Percentiles rank a stretch among this genome's conserved stretches.
Evolutionary conservation across 2,888 invertebrate species (phyloP).

Genomic region (Cheilosia vulpina): DNA sequence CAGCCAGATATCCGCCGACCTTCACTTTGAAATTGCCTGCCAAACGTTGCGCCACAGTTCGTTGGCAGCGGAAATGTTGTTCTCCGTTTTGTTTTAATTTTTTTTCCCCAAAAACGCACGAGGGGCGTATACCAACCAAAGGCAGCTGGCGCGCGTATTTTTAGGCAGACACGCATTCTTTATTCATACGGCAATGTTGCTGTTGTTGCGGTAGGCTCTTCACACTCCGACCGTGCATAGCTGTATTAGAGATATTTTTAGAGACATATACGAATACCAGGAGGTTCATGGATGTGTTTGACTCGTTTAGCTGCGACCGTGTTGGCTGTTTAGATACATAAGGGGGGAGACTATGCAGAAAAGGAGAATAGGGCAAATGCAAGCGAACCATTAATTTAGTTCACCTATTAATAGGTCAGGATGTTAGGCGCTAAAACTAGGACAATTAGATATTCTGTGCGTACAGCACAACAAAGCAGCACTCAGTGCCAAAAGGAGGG

Average conservation of each 20-base stretch:
- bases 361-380: constrained; percentile 22
- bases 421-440: constrained; percentile 61
- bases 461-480: constrained; percentile 18
- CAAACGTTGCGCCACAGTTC: constrained; percentile 51
- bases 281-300: neutral
- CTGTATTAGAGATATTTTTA: constrained; percentile 62
- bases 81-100: constrained; percentile 32
- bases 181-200: constrained; percentile 8
- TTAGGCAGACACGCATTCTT: constrained; percentile 57
- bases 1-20: constrained; percentile 65
- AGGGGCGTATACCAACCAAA: constrained; percentile 8
- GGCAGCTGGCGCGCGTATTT: constrained; percentile 59
- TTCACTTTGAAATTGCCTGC: constrained; percentile 68
- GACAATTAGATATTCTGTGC: constrained; percentile 58
- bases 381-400: constrained; percentile 48
- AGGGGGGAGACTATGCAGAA: neutral
- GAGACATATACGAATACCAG: constrained; percentile 28
- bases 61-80: constrained; percentile 64
- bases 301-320: constrained; percentile 1
- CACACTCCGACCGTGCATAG: constrained; percentile 14
- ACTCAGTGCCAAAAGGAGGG: constrained; percentile 11
- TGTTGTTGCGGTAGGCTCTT: constrained; percentile 53
- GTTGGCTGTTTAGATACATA: constrained; percentile 43
- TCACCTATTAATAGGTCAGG: constrained; percentile 61
- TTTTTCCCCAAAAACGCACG: constrained; percentile 32